Conservation (phyloP, 2,797 vertebrate species). For the Ceryle rudis region DNA sequence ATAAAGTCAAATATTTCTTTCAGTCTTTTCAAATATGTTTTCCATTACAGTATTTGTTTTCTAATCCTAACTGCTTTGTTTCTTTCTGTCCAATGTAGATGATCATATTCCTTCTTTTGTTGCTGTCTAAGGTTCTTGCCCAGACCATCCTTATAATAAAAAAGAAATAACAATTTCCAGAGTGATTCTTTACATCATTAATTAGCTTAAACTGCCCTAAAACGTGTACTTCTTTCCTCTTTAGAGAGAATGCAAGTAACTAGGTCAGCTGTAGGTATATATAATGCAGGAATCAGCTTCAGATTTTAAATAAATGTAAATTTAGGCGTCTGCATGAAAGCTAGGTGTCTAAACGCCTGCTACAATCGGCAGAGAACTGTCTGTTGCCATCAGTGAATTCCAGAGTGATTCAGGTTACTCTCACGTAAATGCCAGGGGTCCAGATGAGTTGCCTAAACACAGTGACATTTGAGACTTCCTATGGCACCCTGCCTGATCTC, state of each 20-base stretch:
- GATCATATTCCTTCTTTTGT: background rate
- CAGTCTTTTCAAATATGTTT: background rate
- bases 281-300: background rate
- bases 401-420: background rate
- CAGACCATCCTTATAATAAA: background rate
- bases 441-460: background rate
- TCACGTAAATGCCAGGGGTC: background rate
- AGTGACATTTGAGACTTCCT: background rate
- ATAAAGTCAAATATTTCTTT: background rate
- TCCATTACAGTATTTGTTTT: background rate
- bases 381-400: background rate
- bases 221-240: background rate
- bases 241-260: background rate
- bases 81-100: background rate
- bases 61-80: background rate
- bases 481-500: background rate
- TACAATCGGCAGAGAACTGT: background rate
- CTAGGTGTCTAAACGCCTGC: background rate
- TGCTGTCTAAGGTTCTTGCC: background rate
- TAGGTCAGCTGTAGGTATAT: background rate
- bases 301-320: background rate
- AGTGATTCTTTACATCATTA: background rate
- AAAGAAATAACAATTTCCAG: background rate
- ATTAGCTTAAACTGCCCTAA: background rate
- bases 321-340: background rate